Evolutionary conservation across 2,888 invertebrate genomes (phyloP), one percentile per base, ranked within the genome.

Genomic region (Ellobium chinense): DNA sequence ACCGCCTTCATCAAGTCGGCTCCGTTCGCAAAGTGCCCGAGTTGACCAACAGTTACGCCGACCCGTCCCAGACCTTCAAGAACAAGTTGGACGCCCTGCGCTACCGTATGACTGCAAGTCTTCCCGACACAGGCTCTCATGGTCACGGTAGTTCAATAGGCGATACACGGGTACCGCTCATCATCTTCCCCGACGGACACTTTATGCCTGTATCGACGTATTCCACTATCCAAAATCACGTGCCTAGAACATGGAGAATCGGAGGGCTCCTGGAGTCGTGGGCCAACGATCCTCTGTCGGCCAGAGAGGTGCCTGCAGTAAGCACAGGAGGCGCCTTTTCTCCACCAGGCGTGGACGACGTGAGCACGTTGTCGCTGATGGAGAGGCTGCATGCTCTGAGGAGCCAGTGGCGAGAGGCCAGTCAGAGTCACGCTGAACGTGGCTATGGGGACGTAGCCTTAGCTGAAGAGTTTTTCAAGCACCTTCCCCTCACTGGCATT

Each of bases 221-320:
- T 34, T 46, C 27, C 18, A 29, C 73, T 39, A 9, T 58, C 5
- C 56, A 72, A 31, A 75, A 75, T 27, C 37, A 68, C n/a, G 56
- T 77, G n/a, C 77, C 77, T 2, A 66, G 77, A 27, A 68, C 77
- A 1, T 77, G 77, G 77, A 66, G 56, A 27, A 77, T 68, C 24
- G 77, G 77, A 7, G 77, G 68, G 1, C 68, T 77, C 14, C 58
- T 65, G 21, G 68, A 77, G 27, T 66, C 68, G 14, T 77, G 77
- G 77, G 36, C 66, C 1, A 66, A 58, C 36, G 68, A 77, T 14
- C 65, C 31, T 5, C 36, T 65, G 27, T 46, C 65, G 1, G 24
- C n/a, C 7, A 65, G 75, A 21, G 65, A 54, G 9, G 56, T 65
- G 4, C 75, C 75, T 24, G 39, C 54, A 18, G 34, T 75, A 2